Percentiles rank a stretch among this genome's conserved stretches.
phyloP scores from a whole-genome alignment of 1,140 invertebrate species.

The Melanaphis sacchari region DNA sequence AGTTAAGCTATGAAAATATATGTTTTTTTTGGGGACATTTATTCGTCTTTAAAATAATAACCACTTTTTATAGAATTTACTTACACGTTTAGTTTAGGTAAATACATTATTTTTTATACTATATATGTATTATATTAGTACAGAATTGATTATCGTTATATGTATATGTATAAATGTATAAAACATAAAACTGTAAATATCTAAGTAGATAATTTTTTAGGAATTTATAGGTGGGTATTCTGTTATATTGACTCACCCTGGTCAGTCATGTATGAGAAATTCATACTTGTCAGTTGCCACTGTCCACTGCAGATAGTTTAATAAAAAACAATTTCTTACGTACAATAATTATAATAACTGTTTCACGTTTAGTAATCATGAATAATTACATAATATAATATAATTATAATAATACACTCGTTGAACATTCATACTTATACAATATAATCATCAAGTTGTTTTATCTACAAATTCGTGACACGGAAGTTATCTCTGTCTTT shows the following conservation, averaged over 20 bases:
- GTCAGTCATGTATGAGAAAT: background rate
- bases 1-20: background rate
- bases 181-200: background rate
- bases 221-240: no score
- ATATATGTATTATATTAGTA: background rate
- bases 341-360: background rate
- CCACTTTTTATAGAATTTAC: background rate
- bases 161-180: background rate
- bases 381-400: constrained; percentile 13
- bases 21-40: background rate
- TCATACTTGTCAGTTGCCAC: background rate
- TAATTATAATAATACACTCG: background rate
- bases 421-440: background rate
- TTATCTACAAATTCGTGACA: background rate
- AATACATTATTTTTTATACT: background rate
- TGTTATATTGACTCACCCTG: background rate
- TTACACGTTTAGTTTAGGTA: background rate
- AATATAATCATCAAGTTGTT: background rate
- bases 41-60: background rate
- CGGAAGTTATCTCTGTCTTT: background rate
- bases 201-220: background rate
- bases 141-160: background rate
- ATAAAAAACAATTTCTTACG: background rate
- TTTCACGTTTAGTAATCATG: background rate
- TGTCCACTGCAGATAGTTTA: background rate